Conservation (phyloP, 2,797 vertebrate species). For the Sylvia borin region DNA sequence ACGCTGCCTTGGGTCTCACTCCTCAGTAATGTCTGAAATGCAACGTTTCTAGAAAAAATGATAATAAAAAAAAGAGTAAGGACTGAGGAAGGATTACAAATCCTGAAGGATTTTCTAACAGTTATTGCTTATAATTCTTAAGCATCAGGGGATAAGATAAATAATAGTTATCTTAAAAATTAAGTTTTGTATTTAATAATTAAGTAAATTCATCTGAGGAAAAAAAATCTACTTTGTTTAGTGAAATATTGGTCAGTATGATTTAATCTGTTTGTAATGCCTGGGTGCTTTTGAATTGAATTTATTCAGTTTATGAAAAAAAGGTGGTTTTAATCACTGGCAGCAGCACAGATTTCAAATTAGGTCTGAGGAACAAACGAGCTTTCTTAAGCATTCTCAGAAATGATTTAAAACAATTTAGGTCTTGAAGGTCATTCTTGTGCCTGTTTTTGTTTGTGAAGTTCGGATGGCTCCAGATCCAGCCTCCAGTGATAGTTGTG, state of each 20-base stretch:
- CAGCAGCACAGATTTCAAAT: not conserved
- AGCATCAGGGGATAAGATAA: not conserved
- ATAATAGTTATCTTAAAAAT: not conserved
- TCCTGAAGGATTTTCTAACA: not conserved
- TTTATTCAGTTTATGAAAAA: slow-evolving; percentile 20
- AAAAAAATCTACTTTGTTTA: not conserved
- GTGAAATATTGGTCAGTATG: not conserved
- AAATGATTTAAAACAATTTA: slow-evolving; percentile 2
- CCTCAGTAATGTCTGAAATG: not conserved
- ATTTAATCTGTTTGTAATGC: slow-evolving; percentile 8
- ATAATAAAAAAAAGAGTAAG: not conserved
- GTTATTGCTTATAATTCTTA: not conserved
- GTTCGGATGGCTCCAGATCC: not conserved
- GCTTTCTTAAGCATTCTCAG: slow-evolving; percentile 10
- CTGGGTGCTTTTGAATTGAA: not conserved
- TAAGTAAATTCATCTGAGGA: not conserved
- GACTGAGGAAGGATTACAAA: not conserved
- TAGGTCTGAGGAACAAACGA: not conserved
- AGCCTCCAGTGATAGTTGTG: not conserved
- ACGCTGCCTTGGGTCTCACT: not conserved
- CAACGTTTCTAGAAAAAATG: not conserved
- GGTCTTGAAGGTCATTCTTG: slow-evolving; percentile 1
- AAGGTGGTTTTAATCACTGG: slow-evolving; percentile 21
- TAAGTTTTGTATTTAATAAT: not conserved
- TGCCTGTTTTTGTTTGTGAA: not conserved